A percentile compares a stretch with the other conserved stretches of the same genome.
Evolutionary conservation across 1,140 invertebrate species (phyloP).

Genomic region (Rhynchophorus ferrugineus): DNA sequence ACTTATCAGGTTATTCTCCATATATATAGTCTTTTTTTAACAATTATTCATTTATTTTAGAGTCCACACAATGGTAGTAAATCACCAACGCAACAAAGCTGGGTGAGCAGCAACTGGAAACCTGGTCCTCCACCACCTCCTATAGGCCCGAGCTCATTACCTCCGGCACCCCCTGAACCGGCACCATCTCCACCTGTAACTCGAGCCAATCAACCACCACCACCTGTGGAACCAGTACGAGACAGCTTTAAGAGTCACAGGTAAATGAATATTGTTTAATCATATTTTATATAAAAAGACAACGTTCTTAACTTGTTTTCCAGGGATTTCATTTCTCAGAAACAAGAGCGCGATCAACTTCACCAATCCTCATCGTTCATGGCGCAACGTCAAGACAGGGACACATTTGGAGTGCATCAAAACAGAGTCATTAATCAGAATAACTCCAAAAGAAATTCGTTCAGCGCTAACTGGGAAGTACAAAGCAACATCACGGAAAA

Average conservation of each 20-base stretch:
- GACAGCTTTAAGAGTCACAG: constrained; percentile 24
- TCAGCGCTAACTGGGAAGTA: constrained; percentile 58
- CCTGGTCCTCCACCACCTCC: constrained; percentile 61
- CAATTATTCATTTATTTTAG: too few relatives aligned
- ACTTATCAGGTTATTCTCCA: too few relatives aligned
- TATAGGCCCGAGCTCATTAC: constrained; percentile 53
- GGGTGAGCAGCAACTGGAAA: constrained; percentile 37
- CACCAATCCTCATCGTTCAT: constrained; percentile 32
- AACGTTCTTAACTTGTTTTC: not conserved
- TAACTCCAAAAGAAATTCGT: constrained; percentile 50
- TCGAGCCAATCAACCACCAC: constrained; percentile 41
- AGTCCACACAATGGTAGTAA: constrained; percentile 24
- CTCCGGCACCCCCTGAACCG: constrained; percentile 54
- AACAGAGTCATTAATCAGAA: constrained; percentile 45
- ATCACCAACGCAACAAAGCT: constrained; percentile 34
- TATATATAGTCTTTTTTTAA: too few relatives aligned
- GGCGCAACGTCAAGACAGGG: constrained; percentile 51
- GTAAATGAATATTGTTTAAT: not conserved
- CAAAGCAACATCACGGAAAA: constrained; percentile 48
- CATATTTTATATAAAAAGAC: not conserved
- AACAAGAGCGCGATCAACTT: constrained; percentile 4
- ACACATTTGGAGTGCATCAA: constrained; percentile 58
- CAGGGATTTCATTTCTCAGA: constrained; percentile 13
- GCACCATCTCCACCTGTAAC: constrained; percentile 61
- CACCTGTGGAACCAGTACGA: constrained; percentile 56